Percentiles rank a stretch among this genome's conserved stretches.
Evolutionary conservation across 2,888 invertebrate genomes (phyloP).

Genomic region (Rutpela maculata): DNA sequence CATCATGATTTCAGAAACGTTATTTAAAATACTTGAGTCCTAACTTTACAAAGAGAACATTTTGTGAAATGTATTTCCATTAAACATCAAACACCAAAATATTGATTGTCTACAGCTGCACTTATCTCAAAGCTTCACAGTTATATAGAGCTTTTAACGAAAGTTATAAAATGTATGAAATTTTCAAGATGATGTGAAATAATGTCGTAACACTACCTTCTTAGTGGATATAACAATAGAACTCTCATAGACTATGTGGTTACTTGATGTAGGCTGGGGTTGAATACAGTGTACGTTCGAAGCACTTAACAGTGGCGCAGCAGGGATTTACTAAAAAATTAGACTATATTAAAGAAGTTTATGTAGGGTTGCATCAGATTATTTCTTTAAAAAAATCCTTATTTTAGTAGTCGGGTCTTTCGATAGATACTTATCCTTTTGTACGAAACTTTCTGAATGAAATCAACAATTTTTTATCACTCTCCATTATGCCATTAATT

Average conservation of each 20-base stretch:
- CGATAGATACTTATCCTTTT: too few species aligned
- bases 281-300: neutral
- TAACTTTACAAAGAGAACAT: too few species aligned
- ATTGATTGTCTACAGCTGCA: neutral
- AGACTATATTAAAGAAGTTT: too few species aligned
- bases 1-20: too few species aligned
- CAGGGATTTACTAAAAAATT: neutral
- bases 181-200: constrained; percentile 18
- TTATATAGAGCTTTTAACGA: constrained; percentile 21
- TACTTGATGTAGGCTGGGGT: constrained; percentile 5
- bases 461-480: too few species aligned
- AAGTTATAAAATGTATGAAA: constrained; percentile 18
- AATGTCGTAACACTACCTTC: constrained; percentile 17
- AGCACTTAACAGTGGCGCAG: constrained; percentile 1
- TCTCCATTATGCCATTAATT: too few species aligned
- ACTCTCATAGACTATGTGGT: constrained; percentile 12
- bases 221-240: constrained; percentile 21
- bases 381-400: too few species aligned
- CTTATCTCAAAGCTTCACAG: constrained; percentile 10
- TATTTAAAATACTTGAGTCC: too few species aligned
- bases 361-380: too few species aligned
- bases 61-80: neutral
- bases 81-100: neutral
- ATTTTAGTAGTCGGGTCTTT: too few species aligned
- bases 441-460: too few species aligned